phyloP scores from a whole-genome alignment of 2,888 invertebrate species.

The Zygogramma bicolorata region DNA sequence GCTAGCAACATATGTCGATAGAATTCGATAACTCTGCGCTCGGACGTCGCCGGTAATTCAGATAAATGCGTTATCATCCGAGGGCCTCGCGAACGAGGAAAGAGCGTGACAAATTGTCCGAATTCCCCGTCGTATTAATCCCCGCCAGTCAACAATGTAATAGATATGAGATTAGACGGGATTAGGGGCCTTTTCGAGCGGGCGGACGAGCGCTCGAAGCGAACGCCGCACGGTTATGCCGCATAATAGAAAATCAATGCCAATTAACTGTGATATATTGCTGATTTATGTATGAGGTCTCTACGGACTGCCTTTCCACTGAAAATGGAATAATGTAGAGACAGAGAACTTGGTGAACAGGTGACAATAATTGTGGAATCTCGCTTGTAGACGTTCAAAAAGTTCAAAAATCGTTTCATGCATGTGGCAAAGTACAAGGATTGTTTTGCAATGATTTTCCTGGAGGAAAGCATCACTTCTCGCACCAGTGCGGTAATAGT shows the following conservation, averaged over 20 bases:
- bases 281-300: conserved; percentile 53
- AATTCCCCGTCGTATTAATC: conserved; percentile 65
- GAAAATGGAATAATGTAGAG: not conserved
- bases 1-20: not conserved
- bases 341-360: not conserved
- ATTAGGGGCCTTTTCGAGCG: conserved; percentile 43
- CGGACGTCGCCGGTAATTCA: conserved; percentile 50
- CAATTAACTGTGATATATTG: conserved; percentile 62
- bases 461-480: no score
- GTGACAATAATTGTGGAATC: not conserved
- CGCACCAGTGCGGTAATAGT: no score
- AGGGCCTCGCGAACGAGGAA: conserved; percentile 51
- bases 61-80: conserved; percentile 64
- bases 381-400: no score
- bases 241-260: conserved; percentile 63
- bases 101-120: conserved; percentile 65
- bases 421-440: no score
- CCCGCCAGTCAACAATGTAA: conserved; percentile 64
- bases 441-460: no score
- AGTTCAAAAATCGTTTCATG: no score
- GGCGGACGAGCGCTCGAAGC: conserved; percentile 4
- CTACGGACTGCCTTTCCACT: not conserved
- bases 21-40: not conserved
- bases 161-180: conserved; percentile 64
- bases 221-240: conserved; percentile 47